Conservation (phyloP, 2,888 invertebrate genomes). For the Monochamus alternatus region DNA sequence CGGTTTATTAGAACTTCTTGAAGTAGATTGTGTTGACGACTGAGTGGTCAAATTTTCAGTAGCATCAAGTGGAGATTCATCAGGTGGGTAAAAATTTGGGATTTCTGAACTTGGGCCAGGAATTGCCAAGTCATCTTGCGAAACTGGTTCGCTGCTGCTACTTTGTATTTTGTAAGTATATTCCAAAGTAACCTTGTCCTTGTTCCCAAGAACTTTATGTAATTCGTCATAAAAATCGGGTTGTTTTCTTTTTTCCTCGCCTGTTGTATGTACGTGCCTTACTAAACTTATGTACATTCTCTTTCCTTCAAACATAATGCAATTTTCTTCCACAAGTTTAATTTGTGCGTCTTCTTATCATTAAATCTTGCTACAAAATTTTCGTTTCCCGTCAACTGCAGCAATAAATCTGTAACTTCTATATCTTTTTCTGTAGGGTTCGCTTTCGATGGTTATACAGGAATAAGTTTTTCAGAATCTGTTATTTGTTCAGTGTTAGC, state of each 20-base stretch:
- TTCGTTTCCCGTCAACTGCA: too few relatives aligned
- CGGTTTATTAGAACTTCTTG: background rate
- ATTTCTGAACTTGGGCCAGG: background rate
- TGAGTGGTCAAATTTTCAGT: too few relatives aligned
- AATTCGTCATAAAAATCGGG: constrained; percentile 22
- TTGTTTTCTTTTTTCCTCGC: constrained; percentile 24
- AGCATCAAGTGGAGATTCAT: too few relatives aligned
- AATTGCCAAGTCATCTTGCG: background rate
- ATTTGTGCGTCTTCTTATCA: too few relatives aligned
- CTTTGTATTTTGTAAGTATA: constrained; percentile 1
- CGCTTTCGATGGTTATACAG: too few relatives aligned
- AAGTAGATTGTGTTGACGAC: too few relatives aligned
- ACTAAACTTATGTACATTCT: constrained; percentile 20
- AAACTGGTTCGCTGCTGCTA: background rate
- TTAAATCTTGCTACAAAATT: too few relatives aligned
- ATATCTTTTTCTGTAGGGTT: background rate
- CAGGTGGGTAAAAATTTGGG: too few relatives aligned
- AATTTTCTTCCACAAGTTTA: background rate
- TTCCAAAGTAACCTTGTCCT: constrained; percentile 21
- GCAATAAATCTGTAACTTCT: too few relatives aligned
- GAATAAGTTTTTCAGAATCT: too few relatives aligned
- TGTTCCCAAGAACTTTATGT: constrained; percentile 15
- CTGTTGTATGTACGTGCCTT: constrained; percentile 21
- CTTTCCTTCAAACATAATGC: background rate
- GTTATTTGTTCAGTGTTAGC: too few relatives aligned